Conservation (phyloP, 2,113 vertebrate species). For the Mionectes macconnelli region DNA sequence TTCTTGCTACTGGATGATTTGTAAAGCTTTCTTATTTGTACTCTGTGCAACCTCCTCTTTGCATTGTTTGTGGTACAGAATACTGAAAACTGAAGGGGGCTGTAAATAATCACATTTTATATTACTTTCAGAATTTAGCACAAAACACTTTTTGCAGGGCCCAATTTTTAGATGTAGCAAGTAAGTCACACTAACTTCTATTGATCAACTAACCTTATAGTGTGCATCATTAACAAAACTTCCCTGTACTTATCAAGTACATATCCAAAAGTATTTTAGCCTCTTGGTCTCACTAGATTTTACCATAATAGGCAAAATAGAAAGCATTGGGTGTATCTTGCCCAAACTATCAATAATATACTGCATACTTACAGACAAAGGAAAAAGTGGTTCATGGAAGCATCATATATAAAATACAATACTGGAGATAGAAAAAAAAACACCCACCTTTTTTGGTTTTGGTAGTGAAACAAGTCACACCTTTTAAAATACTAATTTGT, state of each 20-base stretch:
- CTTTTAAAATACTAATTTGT: background rate
- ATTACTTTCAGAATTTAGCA: background rate
- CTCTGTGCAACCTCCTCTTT: background rate
- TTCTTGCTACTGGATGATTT: background rate
- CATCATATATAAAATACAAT: background rate
- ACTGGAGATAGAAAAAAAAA: background rate
- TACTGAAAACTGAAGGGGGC: background rate
- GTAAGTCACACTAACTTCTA: background rate
- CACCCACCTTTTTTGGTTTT: accelerated
- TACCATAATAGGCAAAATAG: background rate
- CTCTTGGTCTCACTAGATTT: background rate
- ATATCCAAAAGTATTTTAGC: background rate
- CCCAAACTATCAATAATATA: background rate
- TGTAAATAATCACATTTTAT: background rate
- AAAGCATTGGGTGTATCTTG: background rate
- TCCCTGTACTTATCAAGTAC: background rate
- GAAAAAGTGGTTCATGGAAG: background rate
- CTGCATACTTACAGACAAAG: background rate
- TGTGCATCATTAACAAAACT: background rate
- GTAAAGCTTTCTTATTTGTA: background rate
- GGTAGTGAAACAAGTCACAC: background rate
- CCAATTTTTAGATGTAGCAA: background rate
- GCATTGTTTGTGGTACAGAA: background rate
- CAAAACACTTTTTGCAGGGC: background rate
- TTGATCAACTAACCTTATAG: background rate